phyloP scores from a whole-genome alignment of 92 coral and sea anemone species.

The Parazoanthus swiftii region DNA sequence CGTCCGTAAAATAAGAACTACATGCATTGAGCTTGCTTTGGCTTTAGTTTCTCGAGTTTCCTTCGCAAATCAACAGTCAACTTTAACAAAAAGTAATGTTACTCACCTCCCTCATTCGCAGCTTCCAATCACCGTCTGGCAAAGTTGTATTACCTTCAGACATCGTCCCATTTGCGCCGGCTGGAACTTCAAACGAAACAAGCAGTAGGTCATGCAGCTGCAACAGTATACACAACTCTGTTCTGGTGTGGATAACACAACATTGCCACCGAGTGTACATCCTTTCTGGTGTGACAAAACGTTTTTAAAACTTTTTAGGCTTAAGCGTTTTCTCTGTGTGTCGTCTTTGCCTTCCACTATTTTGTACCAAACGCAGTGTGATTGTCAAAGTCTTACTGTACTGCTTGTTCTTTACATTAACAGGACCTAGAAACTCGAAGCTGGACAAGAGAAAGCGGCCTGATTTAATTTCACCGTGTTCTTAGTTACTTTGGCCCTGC shows the following conservation, averaged over 20 bases:
- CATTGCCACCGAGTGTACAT: too few species aligned
- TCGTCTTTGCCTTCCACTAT: neutral
- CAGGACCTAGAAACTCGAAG: too few species aligned
- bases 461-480: too few species aligned
- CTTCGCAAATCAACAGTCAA: neutral
- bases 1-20: too few species aligned
- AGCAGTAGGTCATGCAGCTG: neutral
- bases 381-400: neutral
- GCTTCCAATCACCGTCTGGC: conserved; percentile 32
- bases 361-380: neutral
- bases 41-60: neutral
- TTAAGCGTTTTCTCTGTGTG: too few species aligned
- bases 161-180: neutral
- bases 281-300: neutral
- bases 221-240: neutral
- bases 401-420: neutral
- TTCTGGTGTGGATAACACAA: too few species aligned
- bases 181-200: neutral
- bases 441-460: too few species aligned
- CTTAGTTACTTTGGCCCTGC: too few species aligned
- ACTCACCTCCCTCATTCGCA: conserved; percentile 29
- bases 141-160: neutral
- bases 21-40: too few species aligned
- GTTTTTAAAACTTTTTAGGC: neutral
- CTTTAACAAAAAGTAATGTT: neutral